phyloP scores from a whole-genome alignment of 2,113 vertebrate genomes.

The Caranx ignobilis region DNA sequence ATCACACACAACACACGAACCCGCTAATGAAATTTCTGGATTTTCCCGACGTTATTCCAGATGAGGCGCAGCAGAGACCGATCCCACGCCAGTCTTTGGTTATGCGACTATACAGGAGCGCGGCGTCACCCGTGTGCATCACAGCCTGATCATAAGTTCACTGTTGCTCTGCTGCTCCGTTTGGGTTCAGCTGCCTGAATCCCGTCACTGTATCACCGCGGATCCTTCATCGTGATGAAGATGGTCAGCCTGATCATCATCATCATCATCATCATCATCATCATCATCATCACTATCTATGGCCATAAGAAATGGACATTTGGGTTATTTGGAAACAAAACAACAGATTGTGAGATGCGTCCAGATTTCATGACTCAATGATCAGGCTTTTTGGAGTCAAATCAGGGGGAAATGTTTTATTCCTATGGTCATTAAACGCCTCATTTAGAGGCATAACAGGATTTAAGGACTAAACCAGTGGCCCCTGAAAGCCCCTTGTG shows the following conservation, averaged over 20 bases:
- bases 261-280: not conserved
- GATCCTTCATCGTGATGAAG: constrained; percentile 60
- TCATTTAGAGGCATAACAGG: not conserved
- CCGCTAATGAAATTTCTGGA: constrained; percentile 60
- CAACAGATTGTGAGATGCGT: not conserved
- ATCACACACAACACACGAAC: not conserved
- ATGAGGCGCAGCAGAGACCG: constrained; percentile 80
- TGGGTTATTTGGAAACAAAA: not conserved
- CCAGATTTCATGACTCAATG: too few species aligned
- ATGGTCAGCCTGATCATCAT: constrained; percentile 28
- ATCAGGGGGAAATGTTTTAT: not conserved
- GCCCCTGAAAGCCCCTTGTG: not conserved
- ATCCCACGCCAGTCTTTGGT: constrained; percentile 76
- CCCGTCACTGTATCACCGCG: constrained; percentile 56
- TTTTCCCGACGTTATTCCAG: constrained; percentile 76
- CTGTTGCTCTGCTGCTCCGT: constrained; percentile 66
- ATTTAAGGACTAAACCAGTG: not conserved
- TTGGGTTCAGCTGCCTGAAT: constrained; percentile 51
- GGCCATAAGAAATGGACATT: not conserved
- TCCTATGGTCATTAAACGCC: not conserved
- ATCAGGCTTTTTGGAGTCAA: not conserved
- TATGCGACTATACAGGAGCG: constrained; percentile 76
- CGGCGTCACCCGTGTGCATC: constrained; percentile 84
- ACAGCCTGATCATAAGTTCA: constrained; percentile 74
- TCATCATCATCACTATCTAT: too few species aligned